Evolutionary conservation across 2,797 vertebrate genomes (phyloP), one percentile per base, ranked within the genome.

Genomic region (Pantherophis alleghaniensis): DNA sequence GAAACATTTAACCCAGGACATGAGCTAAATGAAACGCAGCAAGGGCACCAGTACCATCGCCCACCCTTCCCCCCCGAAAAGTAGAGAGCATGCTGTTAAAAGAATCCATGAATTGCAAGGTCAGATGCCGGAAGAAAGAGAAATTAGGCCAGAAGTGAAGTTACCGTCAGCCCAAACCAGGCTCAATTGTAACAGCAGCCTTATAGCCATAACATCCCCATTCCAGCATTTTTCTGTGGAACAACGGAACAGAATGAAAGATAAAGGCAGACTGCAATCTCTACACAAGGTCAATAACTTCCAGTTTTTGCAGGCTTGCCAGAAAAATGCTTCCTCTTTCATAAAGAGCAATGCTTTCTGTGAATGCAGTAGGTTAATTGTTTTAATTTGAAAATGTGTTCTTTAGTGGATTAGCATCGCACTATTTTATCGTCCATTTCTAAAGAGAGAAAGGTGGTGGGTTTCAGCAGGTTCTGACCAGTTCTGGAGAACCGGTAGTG

Each of bases 251-350:
- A 0, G 93, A 91, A 92, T 92, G 37, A 86, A 90, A 95, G 88
- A 47, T 89, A 93, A 93, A 94, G 94, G 88, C 61, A 91, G 88
- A 20, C 66, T 59, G 57, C 91, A 20, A 66, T 55, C 59, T 42
- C 24, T 42, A 2, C 7, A 14, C 0, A 11, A 22, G 10, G 37
- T 51, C 60, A 32, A 79, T 3, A 1, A 60, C 53, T 91, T 60
- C n/a, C 28, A 79, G n/a, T 32, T 90, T 51, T 47, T 87, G 88
- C 55, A 87, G 2, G 47, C 57, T 90, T 5, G 3, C 0, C 0
- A 24, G 57, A 69, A 93, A 51, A 10, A 90, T 95, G 94, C 95
- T 91, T 91, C 92, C 79, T 18, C 0, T 83, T 93, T 94, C 3
- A 0, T 86, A 26, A 60, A 60, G 13, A 87, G 22, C 28, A 26